Evolutionary conservation across 2,113 vertebrate species (phyloP).

Genomic region (Dicaeum eximium): DNA sequence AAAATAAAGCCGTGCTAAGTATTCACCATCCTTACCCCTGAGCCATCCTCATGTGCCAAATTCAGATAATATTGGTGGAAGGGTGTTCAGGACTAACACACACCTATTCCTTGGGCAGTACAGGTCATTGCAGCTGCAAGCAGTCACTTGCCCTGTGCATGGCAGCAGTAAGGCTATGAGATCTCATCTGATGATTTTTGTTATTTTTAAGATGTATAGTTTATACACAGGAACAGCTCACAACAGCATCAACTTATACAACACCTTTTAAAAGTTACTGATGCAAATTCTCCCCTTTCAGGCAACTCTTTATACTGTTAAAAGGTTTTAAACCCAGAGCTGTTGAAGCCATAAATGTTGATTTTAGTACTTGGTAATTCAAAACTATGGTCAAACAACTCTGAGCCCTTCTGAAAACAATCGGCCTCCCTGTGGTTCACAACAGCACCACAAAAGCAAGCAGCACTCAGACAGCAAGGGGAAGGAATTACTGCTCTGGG

Average conservation of each 20-base stretch:
- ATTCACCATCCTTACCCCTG: not conserved
- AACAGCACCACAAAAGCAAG: not conserved
- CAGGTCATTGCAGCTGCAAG: not conserved
- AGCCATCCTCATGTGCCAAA: not conserved
- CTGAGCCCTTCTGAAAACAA: not conserved
- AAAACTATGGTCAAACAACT: not conserved
- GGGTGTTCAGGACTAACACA: not conserved
- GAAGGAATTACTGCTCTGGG: not conserved
- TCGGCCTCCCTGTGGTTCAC: not conserved
- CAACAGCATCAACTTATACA: not conserved
- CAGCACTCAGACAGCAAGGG: not conserved
- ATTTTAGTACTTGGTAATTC: not conserved
- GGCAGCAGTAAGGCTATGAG: not conserved
- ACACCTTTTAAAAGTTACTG: not conserved
- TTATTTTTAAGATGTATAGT: not conserved
- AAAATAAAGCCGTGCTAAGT: not conserved
- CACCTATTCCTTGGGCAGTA: not conserved
- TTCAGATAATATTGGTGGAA: not conserved
- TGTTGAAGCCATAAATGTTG: not conserved
- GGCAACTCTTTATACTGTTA: not conserved
- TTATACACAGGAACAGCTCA: not conserved
- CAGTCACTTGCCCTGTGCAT: not conserved
- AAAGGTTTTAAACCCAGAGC: not conserved
- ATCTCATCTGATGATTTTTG: not conserved
- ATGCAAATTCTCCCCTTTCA: not conserved